These are phyloP conservation scores for Castor canadensis DNA, from an alignment of 2,113 vertebrate species.

Conservation along the genomic window DNA sequence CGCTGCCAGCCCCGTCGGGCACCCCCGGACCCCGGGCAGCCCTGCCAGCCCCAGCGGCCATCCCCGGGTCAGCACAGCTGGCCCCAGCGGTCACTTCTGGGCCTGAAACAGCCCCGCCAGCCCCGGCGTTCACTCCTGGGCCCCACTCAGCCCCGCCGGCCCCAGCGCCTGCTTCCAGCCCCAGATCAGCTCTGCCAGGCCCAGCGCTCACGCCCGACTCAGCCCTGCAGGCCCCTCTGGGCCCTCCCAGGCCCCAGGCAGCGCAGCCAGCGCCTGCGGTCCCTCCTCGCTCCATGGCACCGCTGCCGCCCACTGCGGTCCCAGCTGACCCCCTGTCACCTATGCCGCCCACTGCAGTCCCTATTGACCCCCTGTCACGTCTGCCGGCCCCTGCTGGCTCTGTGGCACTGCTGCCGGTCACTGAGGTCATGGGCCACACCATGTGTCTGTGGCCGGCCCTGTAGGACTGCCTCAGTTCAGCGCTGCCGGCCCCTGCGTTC, in stretches of 20 bases:
- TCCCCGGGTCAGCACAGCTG: slow-evolving; percentile 60
- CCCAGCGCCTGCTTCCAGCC: slow-evolving; percentile 63
- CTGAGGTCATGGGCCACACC: not conserved
- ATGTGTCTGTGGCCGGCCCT: slow-evolving; percentile 6
- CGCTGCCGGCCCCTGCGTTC: slow-evolving; percentile 20
- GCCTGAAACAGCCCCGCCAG: slow-evolving; percentile 64
- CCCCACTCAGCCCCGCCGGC: slow-evolving; percentile 54
- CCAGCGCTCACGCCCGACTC: slow-evolving; percentile 48
- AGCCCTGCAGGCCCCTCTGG: slow-evolving; percentile 48
- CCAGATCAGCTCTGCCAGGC: slow-evolving; percentile 63
- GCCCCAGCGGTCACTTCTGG: slow-evolving; percentile 71
- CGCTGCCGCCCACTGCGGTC: slow-evolving; percentile 15
- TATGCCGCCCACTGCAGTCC: slow-evolving; percentile 4
- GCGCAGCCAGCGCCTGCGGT: slow-evolving; percentile 24
- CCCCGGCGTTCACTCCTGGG: slow-evolving; percentile 70
- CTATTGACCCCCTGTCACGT: not conserved
- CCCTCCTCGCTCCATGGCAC: not conserved
- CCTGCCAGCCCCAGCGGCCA: slow-evolving; percentile 71
- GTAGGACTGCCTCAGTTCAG: slow-evolving; percentile 45
- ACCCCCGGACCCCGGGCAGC: slow-evolving; percentile 68
- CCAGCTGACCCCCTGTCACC: not conserved
- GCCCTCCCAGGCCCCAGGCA: slow-evolving; percentile 53
- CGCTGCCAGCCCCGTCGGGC: slow-evolving; percentile 69
- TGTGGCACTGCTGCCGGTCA: slow-evolving; percentile 58
- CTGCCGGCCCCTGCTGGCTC: slow-evolving; percentile 41